Conservation (phyloP, 2,113 vertebrate species). For the Apteryx owenii region DNA sequence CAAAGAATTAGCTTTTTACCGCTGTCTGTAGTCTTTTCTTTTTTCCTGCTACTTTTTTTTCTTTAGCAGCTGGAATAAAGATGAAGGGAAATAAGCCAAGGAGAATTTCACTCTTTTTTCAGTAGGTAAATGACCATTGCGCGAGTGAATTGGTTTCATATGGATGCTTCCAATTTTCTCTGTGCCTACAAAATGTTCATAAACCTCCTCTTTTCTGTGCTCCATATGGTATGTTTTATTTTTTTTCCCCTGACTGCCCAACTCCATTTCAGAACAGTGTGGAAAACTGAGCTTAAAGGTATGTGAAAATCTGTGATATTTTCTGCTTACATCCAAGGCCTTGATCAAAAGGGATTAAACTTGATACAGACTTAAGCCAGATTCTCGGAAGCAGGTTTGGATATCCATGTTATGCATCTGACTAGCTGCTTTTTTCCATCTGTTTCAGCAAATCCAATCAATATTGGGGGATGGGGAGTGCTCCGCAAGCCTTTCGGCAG, state of each 20-base stretch:
- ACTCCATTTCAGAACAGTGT: background rate
- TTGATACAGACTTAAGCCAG: background rate
- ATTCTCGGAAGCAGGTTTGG: constrained; percentile 35
- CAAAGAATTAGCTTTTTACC: background rate
- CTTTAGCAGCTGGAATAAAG: background rate
- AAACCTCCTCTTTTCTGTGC: background rate
- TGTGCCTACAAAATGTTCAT: background rate
- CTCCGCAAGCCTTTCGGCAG: background rate
- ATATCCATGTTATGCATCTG: background rate
- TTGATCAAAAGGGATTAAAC: constrained; percentile 52
- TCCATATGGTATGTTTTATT: background rate
- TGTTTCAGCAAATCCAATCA: constrained; percentile 40
- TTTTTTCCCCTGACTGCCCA: background rate
- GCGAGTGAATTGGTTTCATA: background rate
- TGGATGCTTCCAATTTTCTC: background rate
- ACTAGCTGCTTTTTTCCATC: constrained; percentile 37
- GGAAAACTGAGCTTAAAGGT: background rate
- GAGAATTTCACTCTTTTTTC: background rate
- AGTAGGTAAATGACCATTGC: background rate
- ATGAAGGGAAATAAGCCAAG: background rate
- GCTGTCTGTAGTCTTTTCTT: rapidly evolving
- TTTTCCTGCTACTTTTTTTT: background rate
- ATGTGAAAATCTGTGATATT: constrained; percentile 25
- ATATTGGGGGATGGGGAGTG: background rate
- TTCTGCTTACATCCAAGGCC: constrained; percentile 2